These are phyloP conservation scores for Drosophila orena DNA, from an alignment of 1,140 invertebrate species.

Conservation along the genomic window DNA sequence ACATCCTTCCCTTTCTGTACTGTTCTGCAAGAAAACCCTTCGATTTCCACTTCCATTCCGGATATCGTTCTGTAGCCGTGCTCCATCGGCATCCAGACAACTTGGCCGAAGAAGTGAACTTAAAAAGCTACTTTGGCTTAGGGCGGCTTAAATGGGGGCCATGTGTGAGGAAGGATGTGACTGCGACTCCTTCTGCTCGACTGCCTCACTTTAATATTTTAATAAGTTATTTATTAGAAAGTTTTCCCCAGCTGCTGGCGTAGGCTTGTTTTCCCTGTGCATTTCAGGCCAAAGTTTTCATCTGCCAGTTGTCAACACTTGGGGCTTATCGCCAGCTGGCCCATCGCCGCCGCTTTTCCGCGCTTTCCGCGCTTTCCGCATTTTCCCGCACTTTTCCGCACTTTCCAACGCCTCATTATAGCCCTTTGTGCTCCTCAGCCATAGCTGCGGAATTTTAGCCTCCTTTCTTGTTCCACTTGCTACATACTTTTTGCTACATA, in stretches of 20 bases:
- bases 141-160: conserved; percentile 40
- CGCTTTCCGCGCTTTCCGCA: not conserved
- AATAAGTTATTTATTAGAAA: conserved; percentile 69
- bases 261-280: conserved; percentile 51
- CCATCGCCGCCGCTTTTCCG: not conserved
- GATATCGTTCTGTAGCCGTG: conserved; percentile 1
- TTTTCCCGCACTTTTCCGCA: not conserved
- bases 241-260: conserved; percentile 45
- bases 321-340: conserved; percentile 37
- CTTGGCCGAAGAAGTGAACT: conserved; percentile 41
- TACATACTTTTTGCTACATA: conserved; percentile 2
- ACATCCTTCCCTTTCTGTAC: not conserved
- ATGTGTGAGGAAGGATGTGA: conserved; percentile 12
- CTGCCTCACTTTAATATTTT: conserved; percentile 59
- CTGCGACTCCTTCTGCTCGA: conserved; percentile 15
- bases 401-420: conserved; percentile 28
- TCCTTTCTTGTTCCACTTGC: conserved; percentile 1
- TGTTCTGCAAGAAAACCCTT: conserved; percentile 6
- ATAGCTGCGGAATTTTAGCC: not conserved
- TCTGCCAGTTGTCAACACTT: conserved; percentile 61
- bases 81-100: conserved; percentile 8
- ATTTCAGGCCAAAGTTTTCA: conserved; percentile 49
- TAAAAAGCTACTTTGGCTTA: conserved; percentile 67
- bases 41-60: conserved; percentile 6
- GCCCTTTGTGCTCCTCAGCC: conserved; percentile 1